A percentile compares a stretch with the other conserved stretches of the same genome.
Conservation (phyloP, 2,888 invertebrate genomes). For the Miltochrista miniata region DNA sequence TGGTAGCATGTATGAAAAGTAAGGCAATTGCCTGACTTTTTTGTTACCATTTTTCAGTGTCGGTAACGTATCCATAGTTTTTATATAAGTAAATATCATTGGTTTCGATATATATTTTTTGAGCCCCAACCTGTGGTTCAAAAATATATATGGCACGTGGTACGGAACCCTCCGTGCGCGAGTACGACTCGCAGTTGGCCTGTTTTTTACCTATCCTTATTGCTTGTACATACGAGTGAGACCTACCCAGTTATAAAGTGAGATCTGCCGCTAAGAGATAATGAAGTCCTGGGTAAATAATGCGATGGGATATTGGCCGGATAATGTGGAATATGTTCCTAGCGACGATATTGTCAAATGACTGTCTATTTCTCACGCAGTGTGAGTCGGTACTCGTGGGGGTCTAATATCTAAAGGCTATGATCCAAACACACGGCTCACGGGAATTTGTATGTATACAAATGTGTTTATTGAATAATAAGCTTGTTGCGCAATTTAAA, state of each 20-base stretch:
- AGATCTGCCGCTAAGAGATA: slow-evolving; percentile 50
- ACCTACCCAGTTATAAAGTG: slow-evolving; percentile 42
- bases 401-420: slow-evolving; percentile 70
- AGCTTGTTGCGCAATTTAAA: slow-evolving; percentile 62
- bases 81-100: too few relatives aligned
- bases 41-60: too few relatives aligned
- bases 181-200: too few relatives aligned
- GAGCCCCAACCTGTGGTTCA: too few relatives aligned
- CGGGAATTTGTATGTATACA: slow-evolving; percentile 63
- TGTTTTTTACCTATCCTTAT: too few relatives aligned
- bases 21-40: too few relatives aligned
- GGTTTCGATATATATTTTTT: too few relatives aligned
- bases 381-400: slow-evolving; percentile 64
- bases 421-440: slow-evolving; percentile 66
- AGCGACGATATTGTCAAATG: slow-evolving; percentile 71
- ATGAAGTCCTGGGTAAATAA: slow-evolving; percentile 57
- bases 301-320: slow-evolving; percentile 50
- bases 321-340: slow-evolving; percentile 56
- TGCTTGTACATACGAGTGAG: slow-evolving; percentile 3
- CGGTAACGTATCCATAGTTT: too few relatives aligned
- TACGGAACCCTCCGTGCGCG: too few relatives aligned
- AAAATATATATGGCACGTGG: too few relatives aligned
- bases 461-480: slow-evolving; percentile 72
- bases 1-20: too few relatives aligned
- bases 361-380: slow-evolving; percentile 72